Evolutionary conservation across 2,888 invertebrate genomes (phyloP).

Genomic region (Automeris io): DNA sequence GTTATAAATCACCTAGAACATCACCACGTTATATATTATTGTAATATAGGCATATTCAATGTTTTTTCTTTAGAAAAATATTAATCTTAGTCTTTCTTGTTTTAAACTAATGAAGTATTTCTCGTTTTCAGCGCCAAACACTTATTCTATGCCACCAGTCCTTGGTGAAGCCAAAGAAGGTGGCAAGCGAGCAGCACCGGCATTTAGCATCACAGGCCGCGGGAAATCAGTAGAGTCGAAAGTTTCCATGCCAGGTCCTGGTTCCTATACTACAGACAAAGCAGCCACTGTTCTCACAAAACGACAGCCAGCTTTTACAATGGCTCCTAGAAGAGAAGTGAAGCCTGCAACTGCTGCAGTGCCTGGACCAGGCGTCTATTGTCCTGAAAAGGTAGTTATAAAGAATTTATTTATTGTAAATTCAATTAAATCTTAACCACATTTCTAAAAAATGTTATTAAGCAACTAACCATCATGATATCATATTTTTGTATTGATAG

Average conservation of each 20-base stretch:
- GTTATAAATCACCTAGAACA: conserved; percentile 4
- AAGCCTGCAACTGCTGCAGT: conserved; percentile 53
- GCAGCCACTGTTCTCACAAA: conserved; percentile 55
- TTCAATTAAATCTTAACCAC: too few species aligned
- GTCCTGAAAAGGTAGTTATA: conserved; percentile 76
- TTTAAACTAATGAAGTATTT: neutral
- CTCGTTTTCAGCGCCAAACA: conserved; percentile 85
- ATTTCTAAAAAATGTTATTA: too few species aligned
- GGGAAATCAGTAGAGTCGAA: conserved; percentile 77
- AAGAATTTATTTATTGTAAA: conserved; percentile 6
- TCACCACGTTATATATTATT: conserved; percentile 2
- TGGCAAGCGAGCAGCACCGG: conserved; percentile 84
- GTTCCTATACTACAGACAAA: conserved; percentile 81
- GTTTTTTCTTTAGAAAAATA: neutral
- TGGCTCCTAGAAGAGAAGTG: conserved; percentile 79
- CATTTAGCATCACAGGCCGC: conserved; percentile 91
- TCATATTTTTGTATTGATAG: too few species aligned
- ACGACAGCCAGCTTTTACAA: conserved; percentile 89
- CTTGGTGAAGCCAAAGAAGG: conserved; percentile 78
- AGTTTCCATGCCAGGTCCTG: conserved; percentile 86
- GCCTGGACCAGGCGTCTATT: conserved; percentile 80
- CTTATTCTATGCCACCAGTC: conserved; percentile 90
- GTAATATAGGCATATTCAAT: neutral
- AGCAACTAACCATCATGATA: too few species aligned
- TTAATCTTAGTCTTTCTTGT: neutral